Conservation (phyloP, 2,888 invertebrate genomes). For the Epinotia demarniana region DNA sequence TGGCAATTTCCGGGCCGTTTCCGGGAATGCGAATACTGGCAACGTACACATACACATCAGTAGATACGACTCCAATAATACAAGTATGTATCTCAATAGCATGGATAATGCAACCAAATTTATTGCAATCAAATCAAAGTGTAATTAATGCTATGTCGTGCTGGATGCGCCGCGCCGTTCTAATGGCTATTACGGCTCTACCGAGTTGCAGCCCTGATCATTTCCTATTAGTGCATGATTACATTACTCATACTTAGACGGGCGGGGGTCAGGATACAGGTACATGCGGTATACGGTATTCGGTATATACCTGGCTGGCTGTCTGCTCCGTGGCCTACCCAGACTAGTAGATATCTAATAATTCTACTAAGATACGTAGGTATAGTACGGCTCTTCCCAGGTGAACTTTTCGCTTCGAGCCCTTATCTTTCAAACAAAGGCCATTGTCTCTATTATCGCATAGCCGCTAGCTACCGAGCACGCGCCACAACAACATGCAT, state of each 20-base stretch:
- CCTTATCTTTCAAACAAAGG: no score
- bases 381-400: no score
- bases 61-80: no score
- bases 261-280: not conserved
- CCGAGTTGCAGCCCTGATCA: constrained; percentile 7
- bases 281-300: no score
- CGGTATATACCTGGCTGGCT: constrained; percentile 4
- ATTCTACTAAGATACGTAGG: not conserved
- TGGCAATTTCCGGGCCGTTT: no score
- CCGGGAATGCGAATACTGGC: no score
- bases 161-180: constrained; percentile 4
- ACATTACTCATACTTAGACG: constrained; percentile 25
- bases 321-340: not conserved
- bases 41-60: no score
- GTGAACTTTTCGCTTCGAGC: no score
- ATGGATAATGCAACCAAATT: not conserved
- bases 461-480: no score
- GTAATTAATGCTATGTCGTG: constrained; percentile 21
- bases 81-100: not conserved
- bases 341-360: not conserved
- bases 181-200: constrained; percentile 9
- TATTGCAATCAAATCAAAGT: constrained; percentile 16
- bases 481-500: no score
- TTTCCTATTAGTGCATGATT: constrained; percentile 34
- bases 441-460: no score